Conservation (phyloP, 2,797 vertebrate species). For the Pipistrellus kuhlii region DNA sequence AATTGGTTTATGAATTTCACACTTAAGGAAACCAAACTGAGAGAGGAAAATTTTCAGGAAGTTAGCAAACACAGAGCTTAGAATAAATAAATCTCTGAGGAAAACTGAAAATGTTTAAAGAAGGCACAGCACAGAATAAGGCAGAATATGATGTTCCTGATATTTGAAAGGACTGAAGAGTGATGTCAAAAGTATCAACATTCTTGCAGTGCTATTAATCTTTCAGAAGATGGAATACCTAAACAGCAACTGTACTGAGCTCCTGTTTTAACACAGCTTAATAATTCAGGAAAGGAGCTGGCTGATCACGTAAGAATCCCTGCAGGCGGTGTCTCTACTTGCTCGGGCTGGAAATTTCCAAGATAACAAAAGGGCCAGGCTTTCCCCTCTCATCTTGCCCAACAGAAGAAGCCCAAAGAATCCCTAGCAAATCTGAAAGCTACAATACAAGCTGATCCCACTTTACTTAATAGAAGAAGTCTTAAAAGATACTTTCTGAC, state of each 20-base stretch:
- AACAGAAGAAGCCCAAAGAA: conserved; percentile 48
- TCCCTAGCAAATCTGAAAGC: conserved; percentile 18
- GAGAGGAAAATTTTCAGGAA: conserved; percentile 50
- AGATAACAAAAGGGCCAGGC: conserved; percentile 36
- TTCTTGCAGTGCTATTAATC: conserved; percentile 86
- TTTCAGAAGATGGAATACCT: conserved; percentile 86
- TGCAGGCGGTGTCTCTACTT: conserved; percentile 45
- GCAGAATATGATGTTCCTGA: conserved; percentile 49
- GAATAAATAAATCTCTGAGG: conserved; percentile 57
- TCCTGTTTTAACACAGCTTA: conserved; percentile 86
- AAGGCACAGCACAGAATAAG: conserved; percentile 22
- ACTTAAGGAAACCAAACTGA: conserved; percentile 47
- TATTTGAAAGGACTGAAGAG: conserved; percentile 73
- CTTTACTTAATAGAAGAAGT: conserved; percentile 30
- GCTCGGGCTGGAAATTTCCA: conserved; percentile 71
- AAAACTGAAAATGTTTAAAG: conserved; percentile 55
- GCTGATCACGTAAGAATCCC: conserved; percentile 71
- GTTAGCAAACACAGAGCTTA: conserved; percentile 64
- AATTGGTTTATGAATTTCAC: conserved; percentile 43
- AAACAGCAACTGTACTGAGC: conserved; percentile 80
- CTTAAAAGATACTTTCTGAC: conserved; percentile 14
- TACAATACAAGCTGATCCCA: conserved; percentile 42
- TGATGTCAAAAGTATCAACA: conserved; percentile 71
- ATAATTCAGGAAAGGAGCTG: conserved; percentile 86
- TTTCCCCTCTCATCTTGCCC: conserved; percentile 29